phyloP scores from a whole-genome alignment of 1,140 invertebrate species.

The Yoshiicerus persimilis region DNA sequence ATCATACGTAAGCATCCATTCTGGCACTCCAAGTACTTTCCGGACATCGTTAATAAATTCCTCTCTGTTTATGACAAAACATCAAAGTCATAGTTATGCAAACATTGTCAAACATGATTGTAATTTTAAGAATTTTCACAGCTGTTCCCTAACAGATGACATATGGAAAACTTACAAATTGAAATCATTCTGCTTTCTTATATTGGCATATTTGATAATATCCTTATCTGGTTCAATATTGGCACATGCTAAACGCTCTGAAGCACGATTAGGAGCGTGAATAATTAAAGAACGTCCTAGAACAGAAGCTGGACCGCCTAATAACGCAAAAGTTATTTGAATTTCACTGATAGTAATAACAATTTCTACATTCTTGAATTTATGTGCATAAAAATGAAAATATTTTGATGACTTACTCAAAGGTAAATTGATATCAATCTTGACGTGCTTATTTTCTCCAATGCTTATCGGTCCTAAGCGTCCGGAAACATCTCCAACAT shows the following conservation, averaged over 20 bases:
- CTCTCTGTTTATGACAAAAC: slow-evolving; percentile 60
- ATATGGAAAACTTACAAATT: slow-evolving; percentile 69
- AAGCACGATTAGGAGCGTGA: slow-evolving; percentile 70
- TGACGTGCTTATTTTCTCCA: slow-evolving; percentile 73
- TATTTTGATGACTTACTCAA: too few species aligned
- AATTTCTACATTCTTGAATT: too few species aligned
- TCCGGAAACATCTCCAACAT: slow-evolving; percentile 87
- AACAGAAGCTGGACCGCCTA: slow-evolving; percentile 70
- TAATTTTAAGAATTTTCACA: neutral
- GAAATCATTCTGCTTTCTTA: slow-evolving; percentile 82
- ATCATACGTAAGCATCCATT: slow-evolving; percentile 87
- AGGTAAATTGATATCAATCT: slow-evolving; percentile 84
- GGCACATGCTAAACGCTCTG: slow-evolving; percentile 79
- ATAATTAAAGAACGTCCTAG: slow-evolving; percentile 84
- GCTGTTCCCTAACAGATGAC: neutral
- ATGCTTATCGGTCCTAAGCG: slow-evolving; percentile 81
- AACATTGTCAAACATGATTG: neutral
- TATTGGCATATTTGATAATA: slow-evolving; percentile 85
- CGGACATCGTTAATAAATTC: slow-evolving; percentile 83
- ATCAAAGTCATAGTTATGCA: slow-evolving; percentile 22
- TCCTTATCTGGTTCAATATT: slow-evolving; percentile 89
- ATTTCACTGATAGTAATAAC: too few species aligned
- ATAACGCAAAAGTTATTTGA: neutral
- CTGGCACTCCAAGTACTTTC: slow-evolving; percentile 77
- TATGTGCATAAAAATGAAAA: slow-evolving; percentile 19